phyloP scores from a whole-genome alignment of 2,113 vertebrate genomes.

The Siniperca chuatsi region DNA sequence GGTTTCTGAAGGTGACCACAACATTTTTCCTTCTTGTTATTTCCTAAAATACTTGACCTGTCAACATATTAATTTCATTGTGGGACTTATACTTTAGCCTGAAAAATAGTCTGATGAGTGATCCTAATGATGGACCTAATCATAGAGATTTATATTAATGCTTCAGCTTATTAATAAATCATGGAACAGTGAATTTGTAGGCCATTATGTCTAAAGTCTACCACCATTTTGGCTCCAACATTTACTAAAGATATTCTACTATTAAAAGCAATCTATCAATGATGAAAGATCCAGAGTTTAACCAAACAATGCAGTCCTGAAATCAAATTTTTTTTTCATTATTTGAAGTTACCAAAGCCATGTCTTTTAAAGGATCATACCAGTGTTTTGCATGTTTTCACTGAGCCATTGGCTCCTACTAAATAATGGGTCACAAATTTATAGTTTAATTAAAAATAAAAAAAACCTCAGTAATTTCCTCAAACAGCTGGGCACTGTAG shows the following conservation, averaged over 20 bases:
- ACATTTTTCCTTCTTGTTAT: conserved; percentile 2
- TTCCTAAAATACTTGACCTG: conserved; percentile 4
- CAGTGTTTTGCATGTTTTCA: neutral
- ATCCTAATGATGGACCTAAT: conserved; percentile 27
- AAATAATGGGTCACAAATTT: neutral
- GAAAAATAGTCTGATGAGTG: conserved; percentile 21
- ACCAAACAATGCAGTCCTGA: neutral
- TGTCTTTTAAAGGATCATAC: neutral
- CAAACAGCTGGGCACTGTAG: too few relatives aligned
- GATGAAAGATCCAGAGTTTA: conserved; percentile 6
- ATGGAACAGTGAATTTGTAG: neutral
- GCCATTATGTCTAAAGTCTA: neutral
- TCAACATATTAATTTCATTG: conserved; percentile 4
- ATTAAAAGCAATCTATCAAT: conserved; percentile 6
- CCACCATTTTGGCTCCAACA: neutral
- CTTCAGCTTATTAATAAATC: neutral
- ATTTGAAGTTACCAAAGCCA: neutral
- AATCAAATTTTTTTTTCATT: neutral
- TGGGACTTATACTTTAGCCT: neutral
- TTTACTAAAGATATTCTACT: neutral
- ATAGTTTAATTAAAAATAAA: neutral
- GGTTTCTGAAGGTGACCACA: neutral
- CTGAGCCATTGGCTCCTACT: too few relatives aligned
- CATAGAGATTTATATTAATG: conserved; percentile 3
- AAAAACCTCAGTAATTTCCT: too few relatives aligned